Conservation (phyloP, 1,140 invertebrate species). For the Paramacrobiotus metropolitanus region DNA sequence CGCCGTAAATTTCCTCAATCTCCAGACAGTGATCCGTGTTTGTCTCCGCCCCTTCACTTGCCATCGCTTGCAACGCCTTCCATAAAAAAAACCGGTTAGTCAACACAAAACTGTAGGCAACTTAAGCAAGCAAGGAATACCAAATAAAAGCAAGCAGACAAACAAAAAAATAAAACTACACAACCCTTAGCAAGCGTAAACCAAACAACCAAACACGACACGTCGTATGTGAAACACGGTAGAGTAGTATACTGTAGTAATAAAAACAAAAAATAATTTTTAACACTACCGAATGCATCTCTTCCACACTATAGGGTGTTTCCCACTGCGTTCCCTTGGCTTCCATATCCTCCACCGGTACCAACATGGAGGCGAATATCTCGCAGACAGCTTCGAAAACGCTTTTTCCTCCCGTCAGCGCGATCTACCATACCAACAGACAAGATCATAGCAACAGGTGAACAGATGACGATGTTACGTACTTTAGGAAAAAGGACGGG, state of each 20-base stretch:
- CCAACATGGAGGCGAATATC: background rate
- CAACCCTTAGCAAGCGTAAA: too few species aligned
- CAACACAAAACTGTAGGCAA: background rate
- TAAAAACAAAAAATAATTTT: too few species aligned
- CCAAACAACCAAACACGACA: too few species aligned
- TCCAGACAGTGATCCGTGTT: background rate
- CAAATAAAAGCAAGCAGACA: background rate
- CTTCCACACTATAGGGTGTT: too few species aligned
- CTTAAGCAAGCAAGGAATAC: background rate
- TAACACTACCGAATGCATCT: too few species aligned
- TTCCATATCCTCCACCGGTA: background rate
- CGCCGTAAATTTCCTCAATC: background rate
- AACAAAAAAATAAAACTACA: too few species aligned
- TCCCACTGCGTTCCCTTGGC: too few species aligned
- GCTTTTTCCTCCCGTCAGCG: background rate
- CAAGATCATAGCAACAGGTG: background rate
- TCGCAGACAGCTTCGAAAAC: background rate
- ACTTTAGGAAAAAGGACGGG: too few species aligned
- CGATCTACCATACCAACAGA: background rate
- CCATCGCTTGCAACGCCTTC: background rate
- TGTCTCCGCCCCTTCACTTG: background rate
- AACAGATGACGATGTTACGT: background rate
- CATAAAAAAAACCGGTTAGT: background rate
- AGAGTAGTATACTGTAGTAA: too few species aligned
- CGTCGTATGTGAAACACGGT: too few species aligned